Evolutionary conservation across 2,888 invertebrate species (phyloP).

Genomic region (Ormyrus thymus): DNA sequence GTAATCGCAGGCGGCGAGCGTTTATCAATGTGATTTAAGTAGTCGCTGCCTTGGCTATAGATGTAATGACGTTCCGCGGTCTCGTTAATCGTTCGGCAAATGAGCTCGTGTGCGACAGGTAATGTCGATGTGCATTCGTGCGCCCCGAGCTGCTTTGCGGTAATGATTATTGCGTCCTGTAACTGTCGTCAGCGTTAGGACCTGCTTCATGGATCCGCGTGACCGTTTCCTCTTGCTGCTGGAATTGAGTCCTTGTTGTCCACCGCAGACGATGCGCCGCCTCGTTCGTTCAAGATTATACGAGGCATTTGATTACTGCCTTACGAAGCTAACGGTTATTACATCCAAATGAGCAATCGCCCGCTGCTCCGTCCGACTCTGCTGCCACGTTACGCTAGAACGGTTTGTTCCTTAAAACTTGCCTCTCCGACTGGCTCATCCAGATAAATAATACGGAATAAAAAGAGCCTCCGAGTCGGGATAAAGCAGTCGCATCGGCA

Average conservation of each 20-base stretch:
- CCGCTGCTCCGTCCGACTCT: background rate
- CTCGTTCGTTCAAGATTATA: slow-evolving; percentile 37
- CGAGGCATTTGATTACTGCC: slow-evolving; percentile 34
- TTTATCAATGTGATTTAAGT: slow-evolving; percentile 49
- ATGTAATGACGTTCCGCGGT: slow-evolving; percentile 61
- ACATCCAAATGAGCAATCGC: slow-evolving; percentile 16
- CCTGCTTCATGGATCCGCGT: background rate
- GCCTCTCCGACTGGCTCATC: slow-evolving; percentile 68
- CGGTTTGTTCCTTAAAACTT: background rate
- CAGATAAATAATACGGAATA: slow-evolving; percentile 74
- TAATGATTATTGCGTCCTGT: slow-evolving; percentile 52
- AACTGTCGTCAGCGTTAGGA: slow-evolving; percentile 44
- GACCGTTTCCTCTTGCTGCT: slow-evolving; percentile 36
- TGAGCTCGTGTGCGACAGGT: slow-evolving; percentile 54
- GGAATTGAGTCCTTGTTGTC: slow-evolving; percentile 39
- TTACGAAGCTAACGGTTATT: slow-evolving; percentile 29
- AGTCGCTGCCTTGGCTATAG: background rate
- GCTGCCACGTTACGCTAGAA: too few relatives aligned
- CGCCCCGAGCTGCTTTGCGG: slow-evolving; percentile 49
- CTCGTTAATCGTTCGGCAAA: slow-evolving; percentile 64
- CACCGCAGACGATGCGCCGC: slow-evolving; percentile 30
- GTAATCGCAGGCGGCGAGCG: slow-evolving; percentile 26
- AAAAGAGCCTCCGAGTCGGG: slow-evolving; percentile 61
- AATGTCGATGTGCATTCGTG: slow-evolving; percentile 42
- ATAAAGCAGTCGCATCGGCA: slow-evolving; percentile 58